A percentile compares a stretch with the other conserved stretches of the same genome.
phyloP scores from a whole-genome alignment of 2,797 vertebrate genomes.

The Sylvia borin region DNA sequence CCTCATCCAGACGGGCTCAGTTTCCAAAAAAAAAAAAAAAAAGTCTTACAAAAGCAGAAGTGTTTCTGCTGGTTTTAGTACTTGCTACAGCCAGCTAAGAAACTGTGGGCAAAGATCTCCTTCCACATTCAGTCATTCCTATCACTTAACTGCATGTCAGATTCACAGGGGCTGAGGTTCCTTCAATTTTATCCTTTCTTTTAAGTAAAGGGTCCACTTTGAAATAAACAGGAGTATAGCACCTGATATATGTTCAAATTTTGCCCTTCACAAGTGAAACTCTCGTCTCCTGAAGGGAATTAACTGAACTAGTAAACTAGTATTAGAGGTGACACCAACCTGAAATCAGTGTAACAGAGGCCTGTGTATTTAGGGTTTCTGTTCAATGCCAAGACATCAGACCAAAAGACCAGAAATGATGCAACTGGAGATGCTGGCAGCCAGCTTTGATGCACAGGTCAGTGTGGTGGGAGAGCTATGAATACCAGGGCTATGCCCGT shows the following conservation, averaged over 20 bases:
- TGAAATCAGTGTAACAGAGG: background rate
- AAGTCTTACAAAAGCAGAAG: constrained; percentile 2
- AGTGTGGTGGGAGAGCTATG: constrained; percentile 26
- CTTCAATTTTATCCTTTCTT: background rate
- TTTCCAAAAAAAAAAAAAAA: background rate
- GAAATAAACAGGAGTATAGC: background rate
- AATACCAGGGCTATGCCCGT: constrained; percentile 66
- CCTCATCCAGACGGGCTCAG: background rate
- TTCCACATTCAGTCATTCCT: background rate
- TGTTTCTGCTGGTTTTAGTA: constrained; percentile 29
- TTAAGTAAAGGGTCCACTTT: background rate
- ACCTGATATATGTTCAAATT: background rate
- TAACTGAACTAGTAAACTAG: background rate
- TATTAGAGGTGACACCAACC: background rate
- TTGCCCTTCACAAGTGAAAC: background rate
- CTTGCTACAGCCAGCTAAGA: background rate
- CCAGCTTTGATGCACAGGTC: constrained; percentile 23
- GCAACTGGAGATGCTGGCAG: constrained; percentile 40
- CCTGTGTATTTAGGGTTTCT: background rate
- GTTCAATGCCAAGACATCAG: constrained; percentile 31
- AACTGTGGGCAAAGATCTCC: background rate
- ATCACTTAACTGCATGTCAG: background rate
- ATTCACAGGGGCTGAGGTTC: background rate
- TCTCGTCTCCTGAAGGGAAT: background rate
- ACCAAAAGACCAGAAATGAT: constrained; percentile 28